Base-by-base conservation (phyloP, 1,140 invertebrate genomes). In the Oscheius sp. region DNA sequence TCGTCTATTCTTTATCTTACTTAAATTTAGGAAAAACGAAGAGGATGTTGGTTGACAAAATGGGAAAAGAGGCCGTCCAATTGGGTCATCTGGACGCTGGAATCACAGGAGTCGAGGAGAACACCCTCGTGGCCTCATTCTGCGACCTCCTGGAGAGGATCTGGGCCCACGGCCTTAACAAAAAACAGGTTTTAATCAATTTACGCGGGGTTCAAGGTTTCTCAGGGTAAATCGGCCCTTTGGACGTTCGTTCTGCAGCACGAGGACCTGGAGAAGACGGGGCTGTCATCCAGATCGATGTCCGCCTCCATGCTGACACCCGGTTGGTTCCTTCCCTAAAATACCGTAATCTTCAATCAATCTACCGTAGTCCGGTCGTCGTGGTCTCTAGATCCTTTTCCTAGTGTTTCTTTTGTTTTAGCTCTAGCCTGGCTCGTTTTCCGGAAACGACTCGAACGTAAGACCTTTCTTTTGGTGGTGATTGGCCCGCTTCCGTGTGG, bases 101-200 rank as follows among this genome's bases (percentile, higher is more conserved):
- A 34, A 85, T 88, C 29, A 87, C 85, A 28, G 89, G 90, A 15
- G 90, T 95, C 0, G 96, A 99, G 87, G 96, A 99, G 85, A 99
- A 95, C 82, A 98, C 95, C 0, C 88, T 99, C 65, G 96, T 99
- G 7, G 94, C 94, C 15, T 93, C 93, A 80, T 88, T 99, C 0
- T 99, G 97, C 87, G 97, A 99, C 87, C 88, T 99, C 36, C 84
- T 99, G 15, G 97, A 99, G 86, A 89, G 96, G 76, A 92, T 99
- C 46, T 99, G 96, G 96, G 93, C 92, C 1, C 95, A 99, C 85
- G 96, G 95, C 0, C 85, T 98, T 20, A 93, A 95, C 83, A 91
- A 91, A 45, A 97, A 97, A 85, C 92, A 95, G 86, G 89, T 89
- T n/a, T n/a, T n/a, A n/a, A n/a, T n/a, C n/a, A n/a, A 76, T 67